Evolutionary conservation across 2,113 vertebrate species (phyloP).

Genomic region (Kryptolebias marmoratus): DNA sequence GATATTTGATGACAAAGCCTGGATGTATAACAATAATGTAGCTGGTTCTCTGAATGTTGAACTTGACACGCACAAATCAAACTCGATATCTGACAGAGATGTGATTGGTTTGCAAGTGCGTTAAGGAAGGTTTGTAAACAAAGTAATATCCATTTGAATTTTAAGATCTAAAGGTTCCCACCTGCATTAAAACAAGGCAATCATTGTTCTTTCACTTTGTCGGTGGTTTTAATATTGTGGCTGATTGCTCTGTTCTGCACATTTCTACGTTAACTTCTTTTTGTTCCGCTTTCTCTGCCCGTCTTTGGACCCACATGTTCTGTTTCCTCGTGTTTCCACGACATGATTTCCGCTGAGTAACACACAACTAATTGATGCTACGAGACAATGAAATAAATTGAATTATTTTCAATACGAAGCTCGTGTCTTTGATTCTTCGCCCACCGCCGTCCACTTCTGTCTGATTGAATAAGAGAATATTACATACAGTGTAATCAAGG

Average conservation of each 20-base stretch:
- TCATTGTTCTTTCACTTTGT: too few relatives aligned
- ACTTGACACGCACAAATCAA: not conserved
- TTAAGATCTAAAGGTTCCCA: too few relatives aligned
- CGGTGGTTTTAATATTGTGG: not conserved
- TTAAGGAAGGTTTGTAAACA: not conserved
- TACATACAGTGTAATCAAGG: not conserved
- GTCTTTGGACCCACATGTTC: not conserved
- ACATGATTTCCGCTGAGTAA: conserved; percentile 34
- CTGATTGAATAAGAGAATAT: not conserved
- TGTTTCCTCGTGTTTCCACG: conserved; percentile 26
- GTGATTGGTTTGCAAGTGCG: not conserved
- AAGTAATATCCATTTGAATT: not conserved
- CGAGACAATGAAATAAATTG: conserved; percentile 61
- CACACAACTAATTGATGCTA: conserved; percentile 31
- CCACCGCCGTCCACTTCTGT: not conserved
- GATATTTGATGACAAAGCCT: not conserved
- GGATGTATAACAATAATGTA: conserved; percentile 3
- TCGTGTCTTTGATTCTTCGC: conserved; percentile 5
- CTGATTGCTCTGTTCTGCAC: too few relatives aligned
- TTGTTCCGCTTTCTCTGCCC: not conserved
- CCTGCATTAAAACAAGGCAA: too few relatives aligned
- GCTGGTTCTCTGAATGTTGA: not conserved
- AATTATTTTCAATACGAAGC: conserved; percentile 49
- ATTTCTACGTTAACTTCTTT: not conserved
- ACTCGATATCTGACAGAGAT: not conserved